Evolutionary conservation across 2,113 vertebrate genomes (phyloP), one percentile per base, ranked within the genome.

Genomic region (Porphyrio hochstetteri): DNA sequence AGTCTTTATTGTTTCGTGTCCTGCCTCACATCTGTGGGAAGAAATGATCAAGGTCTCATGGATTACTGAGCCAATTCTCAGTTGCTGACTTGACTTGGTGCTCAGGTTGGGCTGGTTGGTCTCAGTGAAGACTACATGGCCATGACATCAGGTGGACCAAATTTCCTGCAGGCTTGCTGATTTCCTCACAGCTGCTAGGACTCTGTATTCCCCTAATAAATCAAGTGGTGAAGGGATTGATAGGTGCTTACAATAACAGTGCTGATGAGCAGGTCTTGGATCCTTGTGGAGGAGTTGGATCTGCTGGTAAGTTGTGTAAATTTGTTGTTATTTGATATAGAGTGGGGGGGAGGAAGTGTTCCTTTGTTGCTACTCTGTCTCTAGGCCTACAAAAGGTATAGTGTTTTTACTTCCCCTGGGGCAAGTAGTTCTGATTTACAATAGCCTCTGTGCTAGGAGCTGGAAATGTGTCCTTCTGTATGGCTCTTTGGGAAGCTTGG

Each of bases 171-270:
- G 61, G 12, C 38, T 1, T 15, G 31, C 9, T 25, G 1, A 27
- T 21, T 48, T 42, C 57, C 76, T 59, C n/a, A 67, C 52, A 15
- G 33, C 40, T 40, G 21, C 23, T 15, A 6, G 38, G 33, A 4
- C 23, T 44, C 46, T 5, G 16, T 4, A 15, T 23, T 50, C 28
- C 55, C 40, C 63, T 64, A 1, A 27, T 12, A 69, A 44, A 50
- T 23, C 31, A 7, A 28, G 19, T 0, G 8, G 28, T 2, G 56
- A 59, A 33, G 27, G 48, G 56, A 7, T 2, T 3, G 31, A 0
- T 0, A 1, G 28, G 16, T 0, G 1, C 63, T 72, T 12, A 1
- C 24, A 28, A 1, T 1, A 2, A 7, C 0, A 20, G 13, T 5
- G 35, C 3, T 64, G 60, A 4, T 3, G 11, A 46, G 52, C 3